Evolutionary conservation across 2,113 vertebrate species (phyloP).

Genomic region (Perca schrenkii): DNA sequence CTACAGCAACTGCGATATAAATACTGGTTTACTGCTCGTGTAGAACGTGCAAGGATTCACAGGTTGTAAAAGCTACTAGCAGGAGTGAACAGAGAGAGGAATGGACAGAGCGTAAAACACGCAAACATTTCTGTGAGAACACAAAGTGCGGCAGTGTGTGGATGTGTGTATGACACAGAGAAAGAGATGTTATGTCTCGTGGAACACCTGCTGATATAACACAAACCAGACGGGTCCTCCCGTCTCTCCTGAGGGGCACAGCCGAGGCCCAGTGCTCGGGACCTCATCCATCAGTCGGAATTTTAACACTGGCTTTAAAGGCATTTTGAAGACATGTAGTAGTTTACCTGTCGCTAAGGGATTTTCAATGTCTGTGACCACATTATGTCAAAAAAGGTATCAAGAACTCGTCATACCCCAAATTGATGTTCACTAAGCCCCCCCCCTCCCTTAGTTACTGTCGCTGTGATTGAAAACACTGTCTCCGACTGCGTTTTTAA

Average conservation of each 20-base stretch:
- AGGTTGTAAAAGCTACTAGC: neutral
- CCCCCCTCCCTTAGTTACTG: neutral
- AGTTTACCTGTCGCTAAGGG: neutral
- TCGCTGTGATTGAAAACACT: neutral
- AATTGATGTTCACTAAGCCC: neutral
- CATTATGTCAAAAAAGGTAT: neutral
- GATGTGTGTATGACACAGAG: slow-evolving; percentile 44
- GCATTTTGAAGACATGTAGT: neutral
- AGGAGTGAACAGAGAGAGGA: neutral
- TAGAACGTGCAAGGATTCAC: neutral
- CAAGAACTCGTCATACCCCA: neutral
- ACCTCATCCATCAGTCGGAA: neutral
- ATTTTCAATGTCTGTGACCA: too few species aligned
- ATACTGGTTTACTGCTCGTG: neutral
- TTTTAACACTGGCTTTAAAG: neutral
- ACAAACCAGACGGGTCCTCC: slow-evolving; percentile 62
- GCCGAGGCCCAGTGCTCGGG: slow-evolving; percentile 7
- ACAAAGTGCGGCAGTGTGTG: neutral
- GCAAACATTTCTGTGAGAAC: slow-evolving; percentile 40
- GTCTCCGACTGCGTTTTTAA: neutral
- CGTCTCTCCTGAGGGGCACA: slow-evolving; percentile 41
- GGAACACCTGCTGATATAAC: slow-evolving; percentile 76
- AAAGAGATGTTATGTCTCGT: slow-evolving; percentile 66
- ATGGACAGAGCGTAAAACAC: neutral
- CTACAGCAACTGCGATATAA: slow-evolving; percentile 3